phyloP scores from a whole-genome alignment of 2,113 vertebrate species.

The Anoplopoma fimbria region DNA sequence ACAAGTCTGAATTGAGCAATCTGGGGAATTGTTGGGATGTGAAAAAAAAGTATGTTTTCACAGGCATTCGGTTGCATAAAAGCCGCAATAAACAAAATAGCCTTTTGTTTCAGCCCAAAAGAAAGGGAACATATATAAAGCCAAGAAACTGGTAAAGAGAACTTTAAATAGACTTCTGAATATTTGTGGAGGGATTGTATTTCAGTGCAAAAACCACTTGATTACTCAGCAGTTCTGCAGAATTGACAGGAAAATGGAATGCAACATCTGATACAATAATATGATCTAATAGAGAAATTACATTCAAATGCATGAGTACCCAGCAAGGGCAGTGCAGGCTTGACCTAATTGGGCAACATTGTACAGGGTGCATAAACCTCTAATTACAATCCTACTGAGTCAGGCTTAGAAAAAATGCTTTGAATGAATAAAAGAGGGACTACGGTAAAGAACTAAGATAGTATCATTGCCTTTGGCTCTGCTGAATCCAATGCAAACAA shows the following conservation, averaged over 20 bases:
- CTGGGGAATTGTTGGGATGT: conserved; percentile 24
- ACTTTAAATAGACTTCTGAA: conserved; percentile 58
- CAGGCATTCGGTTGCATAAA: conserved; percentile 47
- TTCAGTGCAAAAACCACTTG: conserved; percentile 37
- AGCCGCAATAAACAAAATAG: conserved; percentile 57
- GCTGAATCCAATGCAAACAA: conserved; percentile 22
- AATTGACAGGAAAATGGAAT: conserved; percentile 53
- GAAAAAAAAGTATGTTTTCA: conserved; percentile 11
- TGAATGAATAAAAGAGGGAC: not conserved
- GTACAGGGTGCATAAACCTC: not conserved
- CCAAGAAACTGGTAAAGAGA: conserved; percentile 31
- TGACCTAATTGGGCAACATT: not conserved
- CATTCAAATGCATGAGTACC: conserved; percentile 7
- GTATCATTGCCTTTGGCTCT: not conserved
- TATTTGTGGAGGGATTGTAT: conserved; percentile 35
- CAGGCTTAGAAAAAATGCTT: not conserved
- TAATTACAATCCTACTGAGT: conserved; percentile 5
- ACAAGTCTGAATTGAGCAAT: conserved; percentile 62
- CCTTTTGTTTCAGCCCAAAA: conserved; percentile 57
- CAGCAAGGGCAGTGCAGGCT: not conserved
- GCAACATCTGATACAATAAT: conserved; percentile 53
- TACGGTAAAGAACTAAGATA: not conserved
- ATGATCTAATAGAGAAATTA: conserved; percentile 32
- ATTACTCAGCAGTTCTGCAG: conserved; percentile 47
- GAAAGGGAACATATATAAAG: conserved; percentile 39